Conservation (phyloP, 92 coral and sea anemone genomes). For the Ricordea florida region DNA sequence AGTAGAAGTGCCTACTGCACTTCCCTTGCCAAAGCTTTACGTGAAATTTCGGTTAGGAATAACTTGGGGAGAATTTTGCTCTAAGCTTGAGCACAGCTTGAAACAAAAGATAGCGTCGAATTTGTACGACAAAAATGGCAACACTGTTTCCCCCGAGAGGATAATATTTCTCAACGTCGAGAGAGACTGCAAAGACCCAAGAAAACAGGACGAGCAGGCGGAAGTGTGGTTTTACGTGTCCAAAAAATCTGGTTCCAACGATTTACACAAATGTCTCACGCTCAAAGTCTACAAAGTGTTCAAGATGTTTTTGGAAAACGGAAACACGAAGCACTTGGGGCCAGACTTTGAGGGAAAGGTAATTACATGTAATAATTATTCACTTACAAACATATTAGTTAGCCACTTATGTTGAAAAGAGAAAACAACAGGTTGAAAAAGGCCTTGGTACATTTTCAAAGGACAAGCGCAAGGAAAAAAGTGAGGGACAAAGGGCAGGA, state of each 20-base stretch:
- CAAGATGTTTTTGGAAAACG: constrained; percentile 73
- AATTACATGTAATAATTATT: no score
- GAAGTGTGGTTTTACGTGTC: constrained; percentile 84
- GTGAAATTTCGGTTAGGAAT: constrained; percentile 66
- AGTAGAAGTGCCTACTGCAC: neutral
- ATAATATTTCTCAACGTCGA: constrained; percentile 69
- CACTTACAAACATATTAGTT: no score
- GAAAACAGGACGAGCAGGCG: constrained; percentile 58
- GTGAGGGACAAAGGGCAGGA: no score
- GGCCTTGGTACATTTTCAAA: no score
- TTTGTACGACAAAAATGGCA: constrained; percentile 68
- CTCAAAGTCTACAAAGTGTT: constrained; percentile 73
- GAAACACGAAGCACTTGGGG: constrained; percentile 73
- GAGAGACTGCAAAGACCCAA: constrained; percentile 75
- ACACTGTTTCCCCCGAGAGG: constrained; percentile 63
- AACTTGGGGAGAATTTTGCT: constrained; percentile 91
- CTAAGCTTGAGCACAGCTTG: constrained; percentile 62
- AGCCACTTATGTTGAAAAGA: no score
- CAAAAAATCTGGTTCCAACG: constrained; percentile 39
- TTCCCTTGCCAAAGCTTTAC: constrained; percentile 54
- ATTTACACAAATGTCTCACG: constrained; percentile 68
- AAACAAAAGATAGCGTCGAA: constrained; percentile 76
- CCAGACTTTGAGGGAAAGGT: constrained; percentile 85
- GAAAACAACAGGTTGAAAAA: no score
- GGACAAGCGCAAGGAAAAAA: no score